Percentiles rank a stretch among this genome's conserved stretches.
These are phyloP conservation scores for Cataglyphis rosenhaueri DNA, from an alignment of 2,888 invertebrate species.

Conservation along the genomic window DNA sequence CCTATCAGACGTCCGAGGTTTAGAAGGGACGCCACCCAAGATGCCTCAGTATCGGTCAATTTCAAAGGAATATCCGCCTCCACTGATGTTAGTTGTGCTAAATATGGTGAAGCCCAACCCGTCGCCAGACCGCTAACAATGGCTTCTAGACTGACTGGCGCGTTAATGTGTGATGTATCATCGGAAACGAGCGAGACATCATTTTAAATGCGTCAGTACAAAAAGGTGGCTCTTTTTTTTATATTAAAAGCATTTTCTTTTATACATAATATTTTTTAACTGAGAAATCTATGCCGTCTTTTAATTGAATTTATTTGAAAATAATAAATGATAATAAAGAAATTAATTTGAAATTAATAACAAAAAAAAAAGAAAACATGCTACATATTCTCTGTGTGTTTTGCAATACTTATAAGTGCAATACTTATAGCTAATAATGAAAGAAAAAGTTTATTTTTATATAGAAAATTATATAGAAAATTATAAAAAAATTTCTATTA, in stretches of 20 bases:
- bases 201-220: background rate
- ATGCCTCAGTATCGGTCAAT: constrained; percentile 78
- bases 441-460: background rate
- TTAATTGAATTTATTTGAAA: background rate
- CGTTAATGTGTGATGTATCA: background rate
- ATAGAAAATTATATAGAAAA: background rate
- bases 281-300: background rate
- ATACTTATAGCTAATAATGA: background rate
- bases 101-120: constrained; percentile 83
- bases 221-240: background rate
- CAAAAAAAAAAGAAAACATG: no score
- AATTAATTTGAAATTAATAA: background rate
- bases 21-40: constrained; percentile 82
- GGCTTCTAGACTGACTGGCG: constrained; percentile 77
- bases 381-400: no score
- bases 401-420: no score
- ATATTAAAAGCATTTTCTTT: background rate
- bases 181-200: background rate
- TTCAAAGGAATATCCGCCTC: constrained; percentile 71
- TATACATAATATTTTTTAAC: background rate
- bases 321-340: background rate
- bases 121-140: constrained; percentile 80
- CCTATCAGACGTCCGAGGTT: constrained; percentile 81
- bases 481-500: no score
- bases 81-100: constrained; percentile 80